Evolutionary conservation across 2,888 invertebrate species (phyloP), one percentile per base, ranked within the genome.

Genomic region (Hedychridium roseum): DNA sequence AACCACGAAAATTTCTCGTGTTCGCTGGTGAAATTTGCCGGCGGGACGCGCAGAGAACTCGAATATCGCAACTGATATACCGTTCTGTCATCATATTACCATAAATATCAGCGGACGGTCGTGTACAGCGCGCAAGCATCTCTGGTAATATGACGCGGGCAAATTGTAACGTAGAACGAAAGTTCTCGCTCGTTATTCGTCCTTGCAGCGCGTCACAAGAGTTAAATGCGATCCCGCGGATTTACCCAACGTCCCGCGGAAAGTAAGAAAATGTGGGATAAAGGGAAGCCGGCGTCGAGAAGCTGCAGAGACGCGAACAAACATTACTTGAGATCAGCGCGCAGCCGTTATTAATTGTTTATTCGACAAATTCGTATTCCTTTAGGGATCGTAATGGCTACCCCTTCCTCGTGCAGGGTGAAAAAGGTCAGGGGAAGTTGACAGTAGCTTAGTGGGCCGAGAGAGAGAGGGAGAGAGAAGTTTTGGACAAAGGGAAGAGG

Each of bases 121-220:
- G 9, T 16, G 26, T 20, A 28, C 26, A 38, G 38, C 54, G 35
- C 40, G 39, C 12, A 17, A 37, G 40, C 32, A 12, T 15, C 30
- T 26, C 34, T 16, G 30, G 34, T 43, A 44, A 38, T 31, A 43
- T 35, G 34, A 47, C 46, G 42, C 36, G 48, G 50, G 59, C 54
- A 67, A 68, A 71, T 69, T 61, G 66, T 65, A 61, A 65, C 58
- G 57, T 62, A 63, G 60, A 40, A 55, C 56, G 41, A 21, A 43
- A 54, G 56, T 39, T 55, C 51, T 49, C 59, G 57, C 51, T 49
- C 21, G 17, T 18, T 39, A n/a, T 46, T 39, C 41, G 46, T 16
- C 59, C 64, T 58, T 56, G 50, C 55, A 32, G 36, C 11, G 43
- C 18, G 23, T n/a, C n/a, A n/a, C n/a, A n/a, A n/a, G n/a, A n/a